Evolutionary conservation across 1,140 invertebrate species (phyloP), one percentile per base, ranked within the genome.

Genomic region (Drosophila paulistorum): DNA sequence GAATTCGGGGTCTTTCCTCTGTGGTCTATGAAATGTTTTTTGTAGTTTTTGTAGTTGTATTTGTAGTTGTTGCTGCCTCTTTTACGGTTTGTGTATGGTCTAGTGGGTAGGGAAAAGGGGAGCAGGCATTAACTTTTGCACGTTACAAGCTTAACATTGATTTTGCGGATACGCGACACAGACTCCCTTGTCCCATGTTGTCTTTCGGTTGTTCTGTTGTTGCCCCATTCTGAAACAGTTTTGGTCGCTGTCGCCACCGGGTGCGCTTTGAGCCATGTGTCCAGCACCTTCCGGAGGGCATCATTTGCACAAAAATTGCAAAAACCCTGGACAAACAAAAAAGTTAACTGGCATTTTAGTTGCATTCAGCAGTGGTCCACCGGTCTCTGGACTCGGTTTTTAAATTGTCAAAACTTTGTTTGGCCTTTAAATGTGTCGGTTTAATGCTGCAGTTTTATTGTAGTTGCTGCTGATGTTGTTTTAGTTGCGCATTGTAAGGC

Each of bases 281-380:
- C 79, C 64, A 35, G 51, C 65, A 57, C 65, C 70, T 86, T 87
- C 83, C 83, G 76, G 76, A 83, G 83, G 83, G 83, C 76, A 86
- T 86, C 67, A 86, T 86, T 86, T 86, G 83, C 83, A 86, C 83
- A 87, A 83, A 78, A 86, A 86, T 79, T 87, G 70, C 83, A 83
- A 82, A 81, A 79, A 80, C 64, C 60, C 65, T 67, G 55, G 61
- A 51, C 17, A 63, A 72, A 70, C 75, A 86, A 67, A 82, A 86
- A 86, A 83, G 83, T 86, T 73, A 74, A 72, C 57, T 70, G 79
- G 48, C 57, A 67, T 79, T 86, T 77, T 71, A 70, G 74, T 41
- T 35, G 55, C 23, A 55, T 72, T 37, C 65, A 64, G 54, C 26
- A 51, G 35, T 41, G 54, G 33, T 14, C 14, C 41, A 35, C 55